A percentile compares a stretch with the other conserved stretches of the same genome.
phyloP scores from a whole-genome alignment of 53 echinoderm and acorn worm genomes.

The Antedon mediterranea region DNA sequence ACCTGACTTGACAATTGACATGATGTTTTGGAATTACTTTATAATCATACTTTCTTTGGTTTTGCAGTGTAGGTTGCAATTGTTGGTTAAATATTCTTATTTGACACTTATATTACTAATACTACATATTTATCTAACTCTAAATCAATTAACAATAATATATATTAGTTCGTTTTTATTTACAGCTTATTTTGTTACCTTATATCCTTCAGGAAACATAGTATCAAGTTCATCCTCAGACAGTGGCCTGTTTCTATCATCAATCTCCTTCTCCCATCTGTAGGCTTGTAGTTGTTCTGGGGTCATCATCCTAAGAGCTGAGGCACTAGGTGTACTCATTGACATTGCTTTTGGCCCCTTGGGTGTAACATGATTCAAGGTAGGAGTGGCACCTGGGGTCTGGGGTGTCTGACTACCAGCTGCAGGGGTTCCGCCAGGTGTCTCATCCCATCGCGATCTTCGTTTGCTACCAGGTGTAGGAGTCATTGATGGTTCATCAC shows the following conservation, averaged over 20 bases:
- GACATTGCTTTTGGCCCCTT: conserved; percentile 79
- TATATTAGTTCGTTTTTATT: no score
- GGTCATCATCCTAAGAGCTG: conserved; percentile 75
- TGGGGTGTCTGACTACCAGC: conserved; percentile 3
- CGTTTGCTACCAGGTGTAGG: conserved; percentile 93
- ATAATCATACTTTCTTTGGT: no score
- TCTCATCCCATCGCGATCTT: conserved; percentile 94
- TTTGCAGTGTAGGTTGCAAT: no score
- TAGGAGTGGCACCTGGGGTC: conserved; percentile 34
- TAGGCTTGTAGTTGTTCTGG: conserved; percentile 98
- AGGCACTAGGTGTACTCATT: conserved; percentile 58
- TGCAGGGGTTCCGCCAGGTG: conserved; percentile 68
- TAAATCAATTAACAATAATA: no score
- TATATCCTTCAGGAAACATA: conserved; percentile 95
- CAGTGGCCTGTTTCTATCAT: conserved; percentile 80
- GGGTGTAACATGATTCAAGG: conserved; percentile 52
- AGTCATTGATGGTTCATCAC: conserved; percentile 70
- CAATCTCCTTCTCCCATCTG: conserved; percentile 99
- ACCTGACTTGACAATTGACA: no score
- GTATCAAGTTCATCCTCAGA: conserved; percentile 88
- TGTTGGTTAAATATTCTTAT: no score
- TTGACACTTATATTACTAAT: no score
- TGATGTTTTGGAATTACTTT: no score
- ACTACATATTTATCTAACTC: no score
- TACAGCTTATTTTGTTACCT: conserved; percentile 40